Conservation (phyloP, 2,888 invertebrate genomes). For the Sipha maydis region DNA sequence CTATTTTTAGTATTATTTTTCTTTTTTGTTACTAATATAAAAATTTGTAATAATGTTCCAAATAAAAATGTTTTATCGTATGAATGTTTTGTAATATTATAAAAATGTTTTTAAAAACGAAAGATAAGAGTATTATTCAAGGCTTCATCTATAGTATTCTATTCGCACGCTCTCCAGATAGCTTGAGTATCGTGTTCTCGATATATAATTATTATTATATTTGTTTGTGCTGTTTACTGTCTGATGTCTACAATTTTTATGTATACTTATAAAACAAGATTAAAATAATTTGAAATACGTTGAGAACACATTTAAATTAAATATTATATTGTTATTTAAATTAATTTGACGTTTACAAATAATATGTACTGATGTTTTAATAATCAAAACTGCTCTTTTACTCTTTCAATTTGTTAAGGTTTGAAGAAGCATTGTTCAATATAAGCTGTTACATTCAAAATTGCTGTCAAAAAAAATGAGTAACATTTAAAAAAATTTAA, state of each 20-base stretch:
- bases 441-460: background rate
- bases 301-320: background rate
- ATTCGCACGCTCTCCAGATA: slow-evolving; percentile 4
- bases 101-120: background rate
- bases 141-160: background rate
- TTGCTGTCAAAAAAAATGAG: background rate
- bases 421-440: background rate
- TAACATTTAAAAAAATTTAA: background rate
- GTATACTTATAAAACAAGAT: background rate
- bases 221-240: background rate
- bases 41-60: background rate
- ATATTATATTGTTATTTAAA: background rate
- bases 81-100: background rate
- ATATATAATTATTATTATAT: background rate
- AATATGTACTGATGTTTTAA: background rate
- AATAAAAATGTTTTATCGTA: background rate
- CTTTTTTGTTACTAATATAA: background rate
- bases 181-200: background rate
- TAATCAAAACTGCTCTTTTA: background rate
- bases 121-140: background rate
- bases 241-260: background rate
- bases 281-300: background rate
- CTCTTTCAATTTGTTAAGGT: background rate
- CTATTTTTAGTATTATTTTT: background rate
- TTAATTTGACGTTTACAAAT: background rate